phyloP scores from a whole-genome alignment of 2,797 vertebrate genomes.

The Lacerta agilis region DNA sequence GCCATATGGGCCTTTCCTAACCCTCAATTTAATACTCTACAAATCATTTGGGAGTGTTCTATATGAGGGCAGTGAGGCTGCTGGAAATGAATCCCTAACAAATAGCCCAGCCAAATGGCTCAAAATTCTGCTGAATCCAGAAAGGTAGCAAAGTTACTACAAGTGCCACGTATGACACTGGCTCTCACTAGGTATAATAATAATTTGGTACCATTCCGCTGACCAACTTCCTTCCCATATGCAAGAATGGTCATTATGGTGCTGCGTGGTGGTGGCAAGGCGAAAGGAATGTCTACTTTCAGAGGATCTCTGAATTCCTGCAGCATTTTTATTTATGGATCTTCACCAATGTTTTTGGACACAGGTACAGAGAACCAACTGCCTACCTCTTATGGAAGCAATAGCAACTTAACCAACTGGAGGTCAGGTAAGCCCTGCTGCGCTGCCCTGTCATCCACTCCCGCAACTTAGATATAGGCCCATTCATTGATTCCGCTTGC shows the following conservation, averaged over 20 bases:
- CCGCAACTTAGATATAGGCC: too few relatives aligned
- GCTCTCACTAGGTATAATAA: fast-evolving
- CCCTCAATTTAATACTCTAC: constrained; percentile 62
- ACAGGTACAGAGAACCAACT: not conserved
- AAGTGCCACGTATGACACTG: not conserved
- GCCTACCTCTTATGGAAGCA: too few relatives aligned
- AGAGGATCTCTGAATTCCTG: not conserved
- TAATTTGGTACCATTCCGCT: not conserved
- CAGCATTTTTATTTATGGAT: not conserved
- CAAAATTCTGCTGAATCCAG: constrained; percentile 41
- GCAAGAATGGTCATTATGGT: not conserved
- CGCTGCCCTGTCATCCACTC: too few relatives aligned
- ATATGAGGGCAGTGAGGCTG: constrained; percentile 56
- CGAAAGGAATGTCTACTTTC: not conserved
- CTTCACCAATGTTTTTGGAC: not conserved
- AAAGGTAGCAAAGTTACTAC: not conserved
- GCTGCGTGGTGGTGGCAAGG: not conserved
- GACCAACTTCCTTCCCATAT: not conserved
- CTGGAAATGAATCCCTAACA: constrained; percentile 52
- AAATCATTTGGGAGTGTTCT: constrained; percentile 67
- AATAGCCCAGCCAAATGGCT: constrained; percentile 27
- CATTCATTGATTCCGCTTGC: too few relatives aligned
- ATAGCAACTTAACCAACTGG: too few relatives aligned
- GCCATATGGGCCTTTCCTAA: constrained; percentile 43
- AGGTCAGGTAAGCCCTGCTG: too few relatives aligned